A percentile compares a stretch with the other conserved stretches of the same genome.
Evolutionary conservation across 2,888 invertebrate species (phyloP).

Genomic region (Aethes cnicana): DNA sequence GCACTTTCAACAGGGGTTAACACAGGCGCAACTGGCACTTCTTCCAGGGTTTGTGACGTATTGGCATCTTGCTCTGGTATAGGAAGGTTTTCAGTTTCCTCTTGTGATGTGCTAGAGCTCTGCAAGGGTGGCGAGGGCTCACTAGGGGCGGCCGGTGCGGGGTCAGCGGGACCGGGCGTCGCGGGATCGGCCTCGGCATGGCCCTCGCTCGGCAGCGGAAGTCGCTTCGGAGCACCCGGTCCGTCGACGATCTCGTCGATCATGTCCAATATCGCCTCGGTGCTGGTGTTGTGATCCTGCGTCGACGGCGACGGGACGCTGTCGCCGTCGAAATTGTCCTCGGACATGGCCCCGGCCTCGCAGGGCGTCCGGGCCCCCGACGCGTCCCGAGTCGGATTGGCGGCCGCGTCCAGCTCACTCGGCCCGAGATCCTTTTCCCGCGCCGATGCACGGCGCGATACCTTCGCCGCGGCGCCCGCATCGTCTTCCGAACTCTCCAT

Average conservation of each 20-base stretch:
- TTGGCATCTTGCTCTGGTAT: slow-evolving; percentile 33
- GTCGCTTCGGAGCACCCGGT: slow-evolving; percentile 68
- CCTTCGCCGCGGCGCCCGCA: slow-evolving; percentile 79
- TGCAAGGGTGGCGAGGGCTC: slow-evolving; percentile 2
- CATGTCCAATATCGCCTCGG: slow-evolving; percentile 79
- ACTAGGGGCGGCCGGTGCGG: slow-evolving; percentile 19
- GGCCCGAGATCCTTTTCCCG: slow-evolving; percentile 77
- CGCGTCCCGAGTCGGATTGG: slow-evolving; percentile 61
- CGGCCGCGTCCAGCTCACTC: slow-evolving; percentile 69
- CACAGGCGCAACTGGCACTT: slow-evolving; percentile 34
- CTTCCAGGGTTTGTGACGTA: slow-evolving; percentile 30
- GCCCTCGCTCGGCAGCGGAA: slow-evolving; percentile 44
- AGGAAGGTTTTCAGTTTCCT: neutral
- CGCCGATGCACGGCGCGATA: slow-evolving; percentile 80
- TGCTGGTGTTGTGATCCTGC: slow-evolving; percentile 75
- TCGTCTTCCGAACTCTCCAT: slow-evolving; percentile 82
- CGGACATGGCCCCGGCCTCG: slow-evolving; percentile 70
- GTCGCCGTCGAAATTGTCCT: slow-evolving; percentile 74
- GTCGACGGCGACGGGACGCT: slow-evolving; percentile 75
- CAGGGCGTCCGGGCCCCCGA: slow-evolving; percentile 59
- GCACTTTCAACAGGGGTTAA: slow-evolving; percentile 44
- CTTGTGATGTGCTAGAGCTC: neutral
- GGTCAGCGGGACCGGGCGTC: neutral
- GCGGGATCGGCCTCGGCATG: slow-evolving; percentile 30
- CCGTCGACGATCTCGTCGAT: slow-evolving; percentile 79